Base-by-base conservation (phyloP, 2,888 invertebrate genomes). In the Theodoxus fluviatilis region DNA sequence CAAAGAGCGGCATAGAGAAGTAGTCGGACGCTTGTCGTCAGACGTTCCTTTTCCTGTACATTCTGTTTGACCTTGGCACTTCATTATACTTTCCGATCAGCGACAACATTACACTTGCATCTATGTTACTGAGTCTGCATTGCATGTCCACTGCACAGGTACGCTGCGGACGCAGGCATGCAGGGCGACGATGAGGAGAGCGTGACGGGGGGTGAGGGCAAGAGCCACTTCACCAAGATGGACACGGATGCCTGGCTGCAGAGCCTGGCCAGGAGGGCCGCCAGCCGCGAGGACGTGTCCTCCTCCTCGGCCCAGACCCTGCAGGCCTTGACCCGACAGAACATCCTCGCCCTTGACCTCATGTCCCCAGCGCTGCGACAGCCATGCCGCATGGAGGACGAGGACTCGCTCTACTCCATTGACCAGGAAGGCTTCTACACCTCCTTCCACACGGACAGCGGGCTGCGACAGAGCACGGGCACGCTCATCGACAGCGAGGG, bases 381-480 rank as follows among this genome's bases (percentile, higher is more conserved):
- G 57, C 73, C 74, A 12, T 65, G 47, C 12, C 63, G 69, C 37
- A 22, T 12, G 22, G 64, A 68, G 22, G 71, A 76, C 25, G 78
- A 77, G 18, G 84, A 84, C 61, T 95, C 95, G 0, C 94, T 95
- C 71, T 96, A 95, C 87, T 96, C 96, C 1, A 94, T 96, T 84
- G 98, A 98, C 84, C 96, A 96, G 1, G 98, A 98, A 88, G 98
- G 98, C 7, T 98, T 97, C 87, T 98, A 96, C 86, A 98, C 98
- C 0, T 96, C 96, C 28, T 98, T 98, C 89, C 96, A 98, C 87
- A 93, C 95, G 90, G 97, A 98, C 87, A 95, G 95, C 70, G 97
- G 97, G 0, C 87, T 98, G 72, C 79, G 79, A 63, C 78, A 78
- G 65, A 80, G 83, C 73, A 79, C 76, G 38, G 79, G 74, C 22